Evolutionary conservation across 2,888 invertebrate species (phyloP).

Genomic region (Noctua janthina): DNA sequence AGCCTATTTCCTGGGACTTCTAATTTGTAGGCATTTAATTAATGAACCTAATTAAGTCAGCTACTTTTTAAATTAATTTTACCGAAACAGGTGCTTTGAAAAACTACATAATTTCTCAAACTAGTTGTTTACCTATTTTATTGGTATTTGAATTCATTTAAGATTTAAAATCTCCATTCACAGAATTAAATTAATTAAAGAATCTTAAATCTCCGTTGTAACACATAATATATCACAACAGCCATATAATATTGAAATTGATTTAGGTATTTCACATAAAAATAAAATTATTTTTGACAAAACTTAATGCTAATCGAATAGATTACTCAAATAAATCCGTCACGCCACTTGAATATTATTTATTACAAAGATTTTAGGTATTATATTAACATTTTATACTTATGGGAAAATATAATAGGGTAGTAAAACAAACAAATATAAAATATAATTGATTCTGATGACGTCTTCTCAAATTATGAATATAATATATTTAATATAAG

Average conservation of each 20-base stretch:
- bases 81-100: slow-evolving; percentile 31
- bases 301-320: slow-evolving; percentile 31
- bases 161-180: slow-evolving; percentile 28
- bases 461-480: slow-evolving; percentile 51
- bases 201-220: background rate
- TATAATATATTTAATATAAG: slow-evolving; percentile 43
- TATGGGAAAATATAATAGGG: slow-evolving; percentile 59
- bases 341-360: slow-evolving; percentile 49
- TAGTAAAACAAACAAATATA: slow-evolving; percentile 42
- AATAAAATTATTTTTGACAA: background rate
- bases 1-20: background rate
- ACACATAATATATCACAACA: slow-evolving; percentile 11
- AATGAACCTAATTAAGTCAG: slow-evolving; percentile 22
- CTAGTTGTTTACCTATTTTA: slow-evolving; percentile 35
- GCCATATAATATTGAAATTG: background rate
- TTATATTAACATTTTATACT: slow-evolving; percentile 24
- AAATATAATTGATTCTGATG: slow-evolving; percentile 37
- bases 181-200: background rate
- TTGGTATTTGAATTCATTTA: slow-evolving; percentile 21
- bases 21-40: slow-evolving; percentile 36
- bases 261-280: slow-evolving; percentile 10
- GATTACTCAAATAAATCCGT: slow-evolving; percentile 42
- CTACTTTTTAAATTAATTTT: slow-evolving; percentile 31
- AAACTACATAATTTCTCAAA: slow-evolving; percentile 12
- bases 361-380: slow-evolving; percentile 12